Conservation (phyloP, 2,113 vertebrate species). For the Rhea pennata region DNA sequence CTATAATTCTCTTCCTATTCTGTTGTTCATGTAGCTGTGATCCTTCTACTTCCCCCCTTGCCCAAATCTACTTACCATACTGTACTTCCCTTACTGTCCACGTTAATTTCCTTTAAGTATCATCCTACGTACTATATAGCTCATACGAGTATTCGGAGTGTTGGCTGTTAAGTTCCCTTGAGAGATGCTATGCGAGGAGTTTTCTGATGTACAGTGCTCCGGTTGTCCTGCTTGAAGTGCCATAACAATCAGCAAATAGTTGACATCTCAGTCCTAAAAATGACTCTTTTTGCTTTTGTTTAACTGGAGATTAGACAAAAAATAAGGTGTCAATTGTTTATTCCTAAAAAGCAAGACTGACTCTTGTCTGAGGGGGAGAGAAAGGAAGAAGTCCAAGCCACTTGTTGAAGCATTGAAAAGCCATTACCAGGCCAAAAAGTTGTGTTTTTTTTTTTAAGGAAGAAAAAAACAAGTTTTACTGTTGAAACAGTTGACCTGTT, state of each 20-base stretch:
- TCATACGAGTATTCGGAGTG: neutral
- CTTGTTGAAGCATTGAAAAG: neutral
- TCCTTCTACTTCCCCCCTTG: neutral
- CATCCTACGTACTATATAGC: neutral
- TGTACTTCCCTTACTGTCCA: accelerated
- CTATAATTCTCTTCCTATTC: neutral
- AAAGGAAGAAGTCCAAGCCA: neutral
- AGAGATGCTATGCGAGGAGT: accelerated
- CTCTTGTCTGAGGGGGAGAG: neutral
- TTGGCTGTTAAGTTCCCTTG: neutral
- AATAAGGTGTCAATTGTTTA: neutral
- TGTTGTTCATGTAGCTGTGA: neutral
- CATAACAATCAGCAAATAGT: neutral
- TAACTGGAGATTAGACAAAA: neutral
- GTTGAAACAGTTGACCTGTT: neutral
- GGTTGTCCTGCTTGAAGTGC: neutral
- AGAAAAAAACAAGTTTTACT: neutral
- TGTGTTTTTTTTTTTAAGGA: neutral
- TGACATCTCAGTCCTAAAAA: neutral
- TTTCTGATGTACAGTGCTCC: neutral
- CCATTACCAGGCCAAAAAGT: neutral
- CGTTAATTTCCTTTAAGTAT: neutral
- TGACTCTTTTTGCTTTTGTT: neutral
- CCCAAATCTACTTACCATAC: neutral
- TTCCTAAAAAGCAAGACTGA: neutral